A percentile compares a stretch with the other conserved stretches of the same genome.
Evolutionary conservation across 2,797 vertebrate species (phyloP).

Genomic region (Gallinago solitaria): DNA sequence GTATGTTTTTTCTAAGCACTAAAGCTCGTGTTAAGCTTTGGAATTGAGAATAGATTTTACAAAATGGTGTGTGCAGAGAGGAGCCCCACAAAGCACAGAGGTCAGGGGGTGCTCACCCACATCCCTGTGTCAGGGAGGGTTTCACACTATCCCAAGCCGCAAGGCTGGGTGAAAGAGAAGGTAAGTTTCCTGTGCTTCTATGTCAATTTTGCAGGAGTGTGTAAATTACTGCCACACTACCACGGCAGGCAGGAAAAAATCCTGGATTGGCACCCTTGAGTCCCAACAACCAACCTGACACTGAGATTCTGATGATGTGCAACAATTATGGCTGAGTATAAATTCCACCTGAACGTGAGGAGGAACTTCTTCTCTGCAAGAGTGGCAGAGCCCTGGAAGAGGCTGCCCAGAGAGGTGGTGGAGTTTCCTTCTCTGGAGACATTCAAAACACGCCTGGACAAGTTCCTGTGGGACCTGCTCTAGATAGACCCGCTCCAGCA

Average conservation of each 20-base stretch:
- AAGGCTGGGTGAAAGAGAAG: background rate
- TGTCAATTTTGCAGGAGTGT: background rate
- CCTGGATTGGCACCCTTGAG: background rate
- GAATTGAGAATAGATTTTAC: background rate
- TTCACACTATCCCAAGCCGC: background rate
- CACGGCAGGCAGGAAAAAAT: background rate
- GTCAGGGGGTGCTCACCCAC: too few relatives aligned
- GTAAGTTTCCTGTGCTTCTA: background rate
- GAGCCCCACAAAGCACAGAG: background rate
- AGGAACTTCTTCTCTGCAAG: too few relatives aligned
- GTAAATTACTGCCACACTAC: background rate
- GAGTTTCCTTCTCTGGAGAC: too few relatives aligned
- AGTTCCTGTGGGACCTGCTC: too few relatives aligned
- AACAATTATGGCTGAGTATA: background rate
- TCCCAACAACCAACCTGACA: background rate
- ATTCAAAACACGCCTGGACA: too few relatives aligned
- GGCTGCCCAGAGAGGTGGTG: too few relatives aligned
- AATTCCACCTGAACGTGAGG: too few relatives aligned
- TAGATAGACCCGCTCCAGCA: too few relatives aligned
- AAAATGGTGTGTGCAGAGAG: background rate
- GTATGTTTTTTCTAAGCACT: background rate
- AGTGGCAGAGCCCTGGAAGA: too few relatives aligned
- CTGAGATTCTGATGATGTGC: background rate
- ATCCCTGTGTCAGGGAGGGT: rapidly evolving
- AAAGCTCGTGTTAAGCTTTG: background rate